A percentile compares a stretch with the other conserved stretches of the same genome.
Evolutionary conservation across 1,140 invertebrate species (phyloP).

Genomic region (Maconellicoccus hirsutus): DNA sequence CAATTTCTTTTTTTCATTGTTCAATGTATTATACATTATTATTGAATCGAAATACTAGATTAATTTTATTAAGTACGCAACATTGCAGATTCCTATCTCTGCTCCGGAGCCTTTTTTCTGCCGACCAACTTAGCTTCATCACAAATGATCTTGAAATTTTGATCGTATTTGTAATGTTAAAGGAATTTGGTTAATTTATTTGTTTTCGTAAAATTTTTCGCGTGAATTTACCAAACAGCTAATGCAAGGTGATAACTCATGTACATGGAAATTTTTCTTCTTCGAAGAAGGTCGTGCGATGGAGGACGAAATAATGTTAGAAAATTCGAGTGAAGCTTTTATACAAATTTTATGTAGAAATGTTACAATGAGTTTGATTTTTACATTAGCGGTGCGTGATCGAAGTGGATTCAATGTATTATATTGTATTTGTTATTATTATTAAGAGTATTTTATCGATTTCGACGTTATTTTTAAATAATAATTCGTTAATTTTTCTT

Average conservation of each 20-base stretch:
- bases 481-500: slow-evolving; percentile 11
- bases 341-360: background rate
- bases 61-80: too few species aligned
- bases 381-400: background rate
- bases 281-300: background rate
- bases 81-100: too few species aligned
- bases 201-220: too few species aligned
- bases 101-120: too few species aligned
- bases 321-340: background rate
- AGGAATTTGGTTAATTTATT: too few species aligned
- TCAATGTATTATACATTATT: background rate
- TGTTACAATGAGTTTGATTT: background rate
- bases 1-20: background rate
- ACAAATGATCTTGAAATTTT: too few species aligned
- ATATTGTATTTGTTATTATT: slow-evolving; percentile 12
- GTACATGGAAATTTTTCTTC: background rate
- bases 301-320: background rate
- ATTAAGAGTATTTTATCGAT: slow-evolving; percentile 9
- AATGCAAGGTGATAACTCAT: background rate
- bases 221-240: background rate
- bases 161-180: too few species aligned
- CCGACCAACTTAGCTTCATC: too few species aligned
- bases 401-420: background rate
- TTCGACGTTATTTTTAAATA: slow-evolving; percentile 18
- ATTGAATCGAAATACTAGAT: too few species aligned